Percentiles rank a stretch among this genome's conserved stretches.
phyloP scores from a whole-genome alignment of 2,797 vertebrate species.

The Coregonus suidteri region DNA sequence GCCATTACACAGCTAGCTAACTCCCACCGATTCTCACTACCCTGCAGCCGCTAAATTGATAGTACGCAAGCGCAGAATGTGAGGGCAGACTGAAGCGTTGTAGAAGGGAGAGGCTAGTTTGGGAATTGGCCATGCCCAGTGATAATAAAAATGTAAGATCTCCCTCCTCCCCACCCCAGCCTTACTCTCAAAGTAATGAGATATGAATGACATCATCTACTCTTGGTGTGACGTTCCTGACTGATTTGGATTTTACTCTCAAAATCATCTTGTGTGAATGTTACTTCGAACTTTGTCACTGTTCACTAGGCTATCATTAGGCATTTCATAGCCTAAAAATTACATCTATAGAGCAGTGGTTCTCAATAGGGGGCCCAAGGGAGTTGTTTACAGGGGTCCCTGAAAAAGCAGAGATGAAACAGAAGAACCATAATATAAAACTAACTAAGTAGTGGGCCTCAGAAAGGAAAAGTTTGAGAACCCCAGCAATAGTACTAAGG shows the following conservation, averaged over 20 bases:
- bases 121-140: constrained; percentile 12
- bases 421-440: neutral
- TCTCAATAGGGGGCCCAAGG: neutral
- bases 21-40: constrained; percentile 52
- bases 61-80: constrained; percentile 37
- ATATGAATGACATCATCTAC: neutral
- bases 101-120: constrained; percentile 21
- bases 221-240: neutral
- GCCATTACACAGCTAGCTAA: constrained; percentile 87
- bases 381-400: neutral
- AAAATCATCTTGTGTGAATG: neutral
- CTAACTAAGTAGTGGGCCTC: neutral
- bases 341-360: neutral
- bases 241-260: neutral
- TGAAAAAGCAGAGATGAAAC: neutral
- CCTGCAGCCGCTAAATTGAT: constrained; percentile 27
- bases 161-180: neutral
- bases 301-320: neutral
- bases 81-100: constrained; percentile 15
- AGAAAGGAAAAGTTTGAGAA: neutral
- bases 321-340: neutral
- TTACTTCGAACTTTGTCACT: neutral
- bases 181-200: neutral
- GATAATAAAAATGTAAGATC: neutral
- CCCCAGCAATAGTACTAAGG: neutral